Evolutionary conservation across 1,140 invertebrate genomes (phyloP), one percentile per base, ranked within the genome.

Genomic region (Riptortus pedestris): DNA sequence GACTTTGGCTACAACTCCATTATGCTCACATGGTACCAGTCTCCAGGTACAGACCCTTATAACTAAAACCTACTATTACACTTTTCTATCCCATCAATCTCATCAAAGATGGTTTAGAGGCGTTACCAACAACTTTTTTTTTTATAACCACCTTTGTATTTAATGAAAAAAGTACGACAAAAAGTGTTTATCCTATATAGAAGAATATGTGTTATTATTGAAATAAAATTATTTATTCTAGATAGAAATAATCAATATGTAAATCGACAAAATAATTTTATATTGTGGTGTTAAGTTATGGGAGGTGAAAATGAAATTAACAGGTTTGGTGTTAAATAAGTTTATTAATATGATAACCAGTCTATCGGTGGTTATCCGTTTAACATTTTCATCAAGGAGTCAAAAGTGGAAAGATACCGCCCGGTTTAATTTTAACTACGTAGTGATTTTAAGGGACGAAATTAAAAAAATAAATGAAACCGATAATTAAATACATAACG

Each of bases 311-410:
- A 55, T 55, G 24, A 55, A 55, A 55, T 55, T 55, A 55, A 55
- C 51, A 55, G 24, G 18, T 55, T 24, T 24, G 5, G 51, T 55
- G 24, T 55, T 55, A 24, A 38, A 38, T 51, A 20, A 20, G 48
- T 51, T 51, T 55, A 55, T 55, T 55, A 55, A 55, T 27, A 55
- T 55, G 51, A 55, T 55, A 55, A 55, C 51, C 20, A 22, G 26
- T 20, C 51, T 27, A 24, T 55, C 51, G 14, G 5, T 14, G 5
- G 31, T 38, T 38, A 38, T 38, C 31, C 31, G 14, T 14, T 38
- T 38, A 38, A 38, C 31, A 14, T 38, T 38, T 38, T 38, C 31
- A 38, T 38, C 14, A 38, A n/a, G n/a, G n/a, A n/a, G n/a, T n/a
- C n/a, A n/a, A n/a, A n/a, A n/a, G n/a, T n/a, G n/a, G n/a, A n/a